Evolutionary conservation across 2,113 vertebrate genomes (phyloP), one percentile per base, ranked within the genome.

Genomic region (Eretmodus cyanostictus): DNA sequence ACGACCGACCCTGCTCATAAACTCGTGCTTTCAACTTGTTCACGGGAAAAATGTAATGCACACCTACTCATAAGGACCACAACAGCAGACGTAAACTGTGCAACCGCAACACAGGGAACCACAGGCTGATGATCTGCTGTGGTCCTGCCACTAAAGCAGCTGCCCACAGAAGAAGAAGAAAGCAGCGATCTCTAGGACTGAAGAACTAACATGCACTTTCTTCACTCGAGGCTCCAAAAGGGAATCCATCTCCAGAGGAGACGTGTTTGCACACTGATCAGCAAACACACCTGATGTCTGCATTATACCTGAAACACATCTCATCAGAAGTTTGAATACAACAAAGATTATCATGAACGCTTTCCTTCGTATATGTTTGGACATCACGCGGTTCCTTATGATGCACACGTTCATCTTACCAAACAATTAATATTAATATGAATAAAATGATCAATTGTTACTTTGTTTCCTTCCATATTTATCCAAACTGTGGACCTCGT

Each of bases 321-420:
- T 34, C 59, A 7, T n/a, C 59, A 11, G 9, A 36, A n/a, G 31
- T 36, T n/a, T n/a, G 31, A 63, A 63, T 1, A n/a, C 17, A 63
- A 36, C 31, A 63, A 11, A 36, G 7, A 12, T 5, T 1, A 19
- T 1, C 9, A 19, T 34, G 29, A 6, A 19, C 0, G 5, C 31
- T 36, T 36, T 7, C 31, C 31, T 36, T 63, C 3, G 5, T 24
- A 8, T 34, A 34, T 24, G 12, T 24, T 9, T 71, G 66, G 38
- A 16, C 13, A 16, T 16, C 36, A 24, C 3, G 5, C 1, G 7
- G 5, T 24, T 38, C 63, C 63, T 34, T 22, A 5, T 66, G 10
- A 22, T 68, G 63, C 34, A 42, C 38, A 22, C 5, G 5, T 71
- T 68, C 36, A 71, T 42, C 66, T 66, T 2, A 31, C 31, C 34